Evolutionary conservation across 2,888 invertebrate species (phyloP), one percentile per base, ranked within the genome.

Genomic region (Spisula solida): DNA sequence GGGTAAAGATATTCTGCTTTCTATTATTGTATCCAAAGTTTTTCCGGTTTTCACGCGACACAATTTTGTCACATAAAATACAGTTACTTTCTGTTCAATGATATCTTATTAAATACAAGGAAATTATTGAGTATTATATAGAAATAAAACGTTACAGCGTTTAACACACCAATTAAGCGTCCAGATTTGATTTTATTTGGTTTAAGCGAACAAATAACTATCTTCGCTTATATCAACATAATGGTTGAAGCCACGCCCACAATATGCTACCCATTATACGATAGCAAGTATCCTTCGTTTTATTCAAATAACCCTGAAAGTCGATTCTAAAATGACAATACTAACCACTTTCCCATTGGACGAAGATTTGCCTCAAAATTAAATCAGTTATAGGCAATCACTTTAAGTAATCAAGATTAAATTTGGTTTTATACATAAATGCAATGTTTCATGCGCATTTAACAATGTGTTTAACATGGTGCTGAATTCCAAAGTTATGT

Each of bases 171-270:
- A 41, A 41, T 41, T 41, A 41, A 41, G 41, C 41, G 41, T 8
- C 41, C 41, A 8, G 41, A 41, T 41, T 41, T 41, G 41, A 41
- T 41, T 41, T 41, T 8, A 41, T 41, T 41, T 41, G 25, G n/a
- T n/a, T 66, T 25, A 66, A 25, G 25, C 25, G 60, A 25, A 66
- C 60, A 66, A 66, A 66, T 66, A 66, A 66, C 60, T 25, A 25
- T 66, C n/a, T n/a, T 66, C 25, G 60, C 60, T 25, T 66, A 66
- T 66, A 66, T 66, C 60, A 66, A 66, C 60, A 66, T 66, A 25
- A 66, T 5, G 25, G n/a, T 25, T 0, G 25, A 66, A 25, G 60
- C 60, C 60, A 20, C 60, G 60, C 60, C 60, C 8, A n/a, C 25
- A 25, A 66, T 25, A 66, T 25, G 60, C 60, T 66, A 66, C 25